Conservation (phyloP, 2,797 vertebrate genomes). For the Pangasius mekongensis region DNA sequence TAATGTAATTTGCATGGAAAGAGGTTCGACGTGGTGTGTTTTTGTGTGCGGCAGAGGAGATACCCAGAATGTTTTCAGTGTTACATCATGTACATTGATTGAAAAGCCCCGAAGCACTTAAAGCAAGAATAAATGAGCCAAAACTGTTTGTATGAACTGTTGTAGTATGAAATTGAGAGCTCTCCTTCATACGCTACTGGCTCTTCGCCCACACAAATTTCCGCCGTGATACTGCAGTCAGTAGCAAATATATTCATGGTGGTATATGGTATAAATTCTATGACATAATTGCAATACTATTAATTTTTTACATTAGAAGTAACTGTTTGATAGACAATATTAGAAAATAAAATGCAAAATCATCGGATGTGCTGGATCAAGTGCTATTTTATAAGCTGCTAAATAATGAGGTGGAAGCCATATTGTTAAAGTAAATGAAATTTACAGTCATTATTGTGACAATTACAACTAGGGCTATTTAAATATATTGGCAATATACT, state of each 20-base stretch:
- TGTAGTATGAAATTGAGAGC: not conserved
- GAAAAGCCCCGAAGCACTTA: not conserved
- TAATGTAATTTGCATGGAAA: constrained; percentile 23
- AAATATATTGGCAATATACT: too few relatives aligned
- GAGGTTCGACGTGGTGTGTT: not conserved
- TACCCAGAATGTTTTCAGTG: not conserved
- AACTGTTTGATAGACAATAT: not conserved
- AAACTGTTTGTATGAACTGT: constrained; percentile 28
- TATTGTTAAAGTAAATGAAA: not conserved
- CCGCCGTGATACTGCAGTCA: not conserved
- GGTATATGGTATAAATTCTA: not conserved
- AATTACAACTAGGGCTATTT: too few relatives aligned
- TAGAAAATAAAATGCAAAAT: not conserved
- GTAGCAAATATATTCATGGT: not conserved
- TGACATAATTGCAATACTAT: not conserved
- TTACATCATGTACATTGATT: constrained; percentile 23
- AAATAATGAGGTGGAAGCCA: too few relatives aligned
- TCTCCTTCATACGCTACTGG: constrained; percentile 2
- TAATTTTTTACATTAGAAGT: not conserved
- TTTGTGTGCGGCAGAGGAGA: not conserved
- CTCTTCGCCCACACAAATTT: not conserved
- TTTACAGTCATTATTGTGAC: too few relatives aligned
- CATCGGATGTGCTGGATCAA: not conserved
- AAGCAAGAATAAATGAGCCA: not conserved
- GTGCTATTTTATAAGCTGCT: not conserved